phyloP scores from a whole-genome alignment of 1,140 invertebrate species.

The Lepidotrigona ventralis region DNA sequence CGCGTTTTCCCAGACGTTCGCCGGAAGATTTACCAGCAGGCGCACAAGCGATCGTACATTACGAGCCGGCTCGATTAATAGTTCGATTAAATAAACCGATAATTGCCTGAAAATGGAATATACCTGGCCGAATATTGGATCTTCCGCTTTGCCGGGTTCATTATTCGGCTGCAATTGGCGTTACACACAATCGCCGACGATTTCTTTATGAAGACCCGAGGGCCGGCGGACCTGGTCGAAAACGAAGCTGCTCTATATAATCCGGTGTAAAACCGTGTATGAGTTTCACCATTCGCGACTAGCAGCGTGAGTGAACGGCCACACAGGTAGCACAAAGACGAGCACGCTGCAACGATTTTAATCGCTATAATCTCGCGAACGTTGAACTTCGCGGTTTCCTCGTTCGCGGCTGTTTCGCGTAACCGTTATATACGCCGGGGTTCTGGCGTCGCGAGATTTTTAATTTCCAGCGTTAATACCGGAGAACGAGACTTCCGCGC shows the following conservation, averaged over 20 bases:
- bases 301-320: too few relatives aligned
- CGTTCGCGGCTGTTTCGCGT: slow-evolving; percentile 17
- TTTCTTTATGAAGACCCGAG: background rate
- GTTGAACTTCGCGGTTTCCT: slow-evolving; percentile 16
- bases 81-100: slow-evolving; percentile 77
- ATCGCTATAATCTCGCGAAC: slow-evolving; percentile 20
- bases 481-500: too few relatives aligned
- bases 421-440: slow-evolving; percentile 8
- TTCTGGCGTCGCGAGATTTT: background rate
- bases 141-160: slow-evolving; percentile 67
- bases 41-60: slow-evolving; percentile 48
- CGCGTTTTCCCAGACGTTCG: slow-evolving; percentile 52
- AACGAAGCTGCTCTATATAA: background rate
- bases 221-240: background rate
- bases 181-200: background rate
- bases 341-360: slow-evolving; percentile 12
- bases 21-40: slow-evolving; percentile 59
- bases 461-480: slow-evolving; percentile 15
- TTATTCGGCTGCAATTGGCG: slow-evolving; percentile 52
- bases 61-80: slow-evolving; percentile 70
- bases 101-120: slow-evolving; percentile 74
- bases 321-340: background rate
- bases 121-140: slow-evolving; percentile 66
- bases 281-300: too few relatives aligned
- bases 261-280: too few relatives aligned